Conservation (phyloP, 2,888 invertebrate genomes). For the Trichogramma dendrolimi region DNA sequence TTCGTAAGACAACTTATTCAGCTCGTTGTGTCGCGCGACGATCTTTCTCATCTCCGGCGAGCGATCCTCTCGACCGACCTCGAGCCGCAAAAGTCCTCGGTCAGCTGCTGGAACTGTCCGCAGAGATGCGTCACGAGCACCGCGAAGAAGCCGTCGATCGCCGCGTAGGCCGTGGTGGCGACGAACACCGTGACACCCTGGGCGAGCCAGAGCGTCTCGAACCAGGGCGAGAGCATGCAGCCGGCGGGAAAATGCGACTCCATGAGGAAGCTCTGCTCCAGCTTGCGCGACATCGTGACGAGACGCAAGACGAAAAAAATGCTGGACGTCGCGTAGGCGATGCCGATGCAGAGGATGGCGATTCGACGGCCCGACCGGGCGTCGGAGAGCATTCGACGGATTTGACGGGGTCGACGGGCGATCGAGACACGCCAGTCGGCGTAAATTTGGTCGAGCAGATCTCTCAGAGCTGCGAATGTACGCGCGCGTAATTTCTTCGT, state of each 20-base stretch:
- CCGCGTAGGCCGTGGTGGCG: conserved; percentile 34
- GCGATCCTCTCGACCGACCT: neutral
- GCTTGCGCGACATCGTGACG: conserved; percentile 2
- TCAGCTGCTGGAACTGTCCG: conserved; percentile 33
- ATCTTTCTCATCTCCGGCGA: conserved; percentile 4
- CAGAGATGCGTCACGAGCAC: conserved; percentile 39
- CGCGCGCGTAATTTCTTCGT: no score
- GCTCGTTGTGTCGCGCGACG: conserved; percentile 30
- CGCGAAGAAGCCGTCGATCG: conserved; percentile 36
- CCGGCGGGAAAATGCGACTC: conserved; percentile 34
- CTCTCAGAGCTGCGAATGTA: no score
- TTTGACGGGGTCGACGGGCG: no score
- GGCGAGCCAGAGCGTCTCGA: conserved; percentile 34
- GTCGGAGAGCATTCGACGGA: neutral
- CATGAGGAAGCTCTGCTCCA: conserved; percentile 4
- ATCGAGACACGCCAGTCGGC: no score
- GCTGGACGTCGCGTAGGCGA: conserved; percentile 11
- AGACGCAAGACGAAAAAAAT: conserved; percentile 11
- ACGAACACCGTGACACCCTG: conserved; percentile 33
- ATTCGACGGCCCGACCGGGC: conserved; percentile 1
- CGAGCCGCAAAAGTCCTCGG: neutral
- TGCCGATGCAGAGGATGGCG: conserved; percentile 6
- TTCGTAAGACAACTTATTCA: conserved; percentile 28
- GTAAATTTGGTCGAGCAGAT: no score
- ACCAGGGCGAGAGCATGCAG: conserved; percentile 29